Percentiles rank a stretch among this genome's conserved stretches.
Conservation (phyloP, 1,140 invertebrate species). For the Pseudomyrmex gracilis region DNA sequence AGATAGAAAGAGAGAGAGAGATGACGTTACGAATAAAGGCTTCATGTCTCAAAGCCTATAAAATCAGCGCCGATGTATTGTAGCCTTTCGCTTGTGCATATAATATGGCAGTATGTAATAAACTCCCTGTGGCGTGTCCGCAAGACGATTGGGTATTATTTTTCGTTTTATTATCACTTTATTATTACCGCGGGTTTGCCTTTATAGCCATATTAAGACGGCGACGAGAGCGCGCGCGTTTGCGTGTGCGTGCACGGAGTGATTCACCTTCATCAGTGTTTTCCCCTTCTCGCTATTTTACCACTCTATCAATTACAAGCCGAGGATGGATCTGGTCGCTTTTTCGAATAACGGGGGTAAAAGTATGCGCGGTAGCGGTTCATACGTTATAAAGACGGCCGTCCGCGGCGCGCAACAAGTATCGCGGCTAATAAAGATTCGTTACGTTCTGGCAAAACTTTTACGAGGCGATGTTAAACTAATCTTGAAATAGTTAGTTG, state of each 20-base stretch:
- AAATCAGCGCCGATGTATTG: constrained; percentile 70
- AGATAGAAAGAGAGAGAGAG: too few relatives aligned
- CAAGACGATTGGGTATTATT: constrained; percentile 76
- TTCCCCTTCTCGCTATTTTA: constrained; percentile 71
- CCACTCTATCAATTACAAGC: constrained; percentile 81
- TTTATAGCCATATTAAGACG: constrained; percentile 79
- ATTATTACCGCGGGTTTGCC: constrained; percentile 79
- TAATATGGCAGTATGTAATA: constrained; percentile 79
- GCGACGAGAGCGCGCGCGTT: constrained; percentile 10
- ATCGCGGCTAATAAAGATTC: constrained; percentile 26
- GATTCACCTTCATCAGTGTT: constrained; percentile 66
- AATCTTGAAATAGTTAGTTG: constrained; percentile 46
- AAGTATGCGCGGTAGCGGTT: constrained; percentile 14
- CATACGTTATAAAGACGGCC: constrained; percentile 19
- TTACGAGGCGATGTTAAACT: constrained; percentile 39
- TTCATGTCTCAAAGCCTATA: constrained; percentile 67
- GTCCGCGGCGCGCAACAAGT: neutral
- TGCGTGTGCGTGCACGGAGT: constrained; percentile 39
- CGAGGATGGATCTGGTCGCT: constrained; percentile 42
- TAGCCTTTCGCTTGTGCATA: constrained; percentile 67
- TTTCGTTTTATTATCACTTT: constrained; percentile 83
- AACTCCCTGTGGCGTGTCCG: constrained; percentile 78
- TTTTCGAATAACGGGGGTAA: constrained; percentile 44
- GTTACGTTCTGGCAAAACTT: constrained; percentile 29
- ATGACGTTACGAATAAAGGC: constrained; percentile 67